Percentiles rank a stretch among this genome's conserved stretches.
Evolutionary conservation across 2,888 invertebrate genomes (phyloP).

Genomic region (Pollenia angustigena): DNA sequence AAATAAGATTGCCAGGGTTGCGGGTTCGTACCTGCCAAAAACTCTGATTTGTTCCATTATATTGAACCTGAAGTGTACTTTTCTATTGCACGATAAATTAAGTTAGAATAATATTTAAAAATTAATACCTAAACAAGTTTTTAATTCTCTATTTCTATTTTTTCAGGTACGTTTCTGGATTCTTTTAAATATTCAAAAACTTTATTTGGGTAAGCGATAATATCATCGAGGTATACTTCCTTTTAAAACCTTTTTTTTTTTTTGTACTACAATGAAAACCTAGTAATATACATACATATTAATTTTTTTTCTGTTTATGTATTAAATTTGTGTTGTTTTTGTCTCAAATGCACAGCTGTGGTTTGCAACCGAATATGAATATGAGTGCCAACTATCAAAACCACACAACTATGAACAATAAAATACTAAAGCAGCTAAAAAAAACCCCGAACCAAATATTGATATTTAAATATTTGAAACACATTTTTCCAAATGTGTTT

Average conservation of each 20-base stretch:
- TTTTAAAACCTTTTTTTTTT: slow-evolving; percentile 29
- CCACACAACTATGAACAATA: slow-evolving; percentile 29
- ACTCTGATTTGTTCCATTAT: too few species aligned
- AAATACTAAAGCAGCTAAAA: slow-evolving; percentile 19
- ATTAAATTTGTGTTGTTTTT: not conserved
- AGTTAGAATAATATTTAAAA: not conserved
- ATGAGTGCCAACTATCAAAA: slow-evolving; percentile 19
- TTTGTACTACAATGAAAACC: slow-evolving; percentile 13
- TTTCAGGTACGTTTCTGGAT: slow-evolving; percentile 21
- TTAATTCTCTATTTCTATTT: slow-evolving; percentile 4
- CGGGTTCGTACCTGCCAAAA: too few species aligned
- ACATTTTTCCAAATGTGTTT: slow-evolving; percentile 48
- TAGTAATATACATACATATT: slow-evolving; percentile 6
- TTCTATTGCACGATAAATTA: too few species aligned
- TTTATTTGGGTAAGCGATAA: not conserved
- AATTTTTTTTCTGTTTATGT: slow-evolving; percentile 2
- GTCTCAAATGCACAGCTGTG: slow-evolving; percentile 50
- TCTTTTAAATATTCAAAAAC: not conserved
- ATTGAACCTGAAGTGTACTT: too few species aligned
- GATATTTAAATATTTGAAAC: slow-evolving; percentile 68
- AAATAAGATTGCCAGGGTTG: too few species aligned
- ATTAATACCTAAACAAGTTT: not conserved
- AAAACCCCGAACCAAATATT: slow-evolving; percentile 40
- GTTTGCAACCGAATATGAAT: slow-evolving; percentile 65
- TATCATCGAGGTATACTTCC: slow-evolving; percentile 11